A percentile compares a stretch with the other conserved stretches of the same genome.
These are phyloP conservation scores for Anguilla japonica DNA, from an alignment of 2,113 vertebrate genomes.

Conservation along the genomic window DNA sequence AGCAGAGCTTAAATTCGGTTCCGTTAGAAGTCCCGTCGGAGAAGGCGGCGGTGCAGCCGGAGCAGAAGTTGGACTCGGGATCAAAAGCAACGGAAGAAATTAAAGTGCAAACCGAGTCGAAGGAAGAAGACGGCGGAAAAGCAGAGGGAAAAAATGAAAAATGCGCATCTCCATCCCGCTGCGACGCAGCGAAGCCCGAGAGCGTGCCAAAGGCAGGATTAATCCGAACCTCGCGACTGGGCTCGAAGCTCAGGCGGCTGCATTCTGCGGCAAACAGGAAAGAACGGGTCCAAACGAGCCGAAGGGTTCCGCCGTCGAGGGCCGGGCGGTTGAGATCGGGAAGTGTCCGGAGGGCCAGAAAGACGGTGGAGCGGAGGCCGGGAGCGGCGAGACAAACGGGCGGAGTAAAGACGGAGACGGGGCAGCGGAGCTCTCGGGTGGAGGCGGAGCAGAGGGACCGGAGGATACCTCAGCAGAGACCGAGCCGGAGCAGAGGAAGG, in stretches of 20 bases:
- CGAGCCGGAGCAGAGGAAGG: not conserved
- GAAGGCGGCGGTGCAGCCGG: conserved; percentile 19
- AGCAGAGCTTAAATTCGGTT: conserved; percentile 43
- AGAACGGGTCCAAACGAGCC: conserved; percentile 8
- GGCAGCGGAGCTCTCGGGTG: not conserved
- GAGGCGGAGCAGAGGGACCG: not conserved
- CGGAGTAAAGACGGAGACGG: not conserved
- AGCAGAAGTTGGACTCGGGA: not conserved
- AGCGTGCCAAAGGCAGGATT: conserved; percentile 17
- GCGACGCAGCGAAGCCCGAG: conserved; percentile 28
- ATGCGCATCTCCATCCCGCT: not conserved
- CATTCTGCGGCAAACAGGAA: conserved; percentile 32
- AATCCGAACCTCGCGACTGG: conserved; percentile 35
- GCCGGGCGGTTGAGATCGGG: not conserved
- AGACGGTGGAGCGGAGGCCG: not conserved
- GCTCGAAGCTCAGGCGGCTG: conserved; percentile 38
- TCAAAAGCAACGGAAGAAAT: conserved; percentile 21
- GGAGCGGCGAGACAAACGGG: not conserved
- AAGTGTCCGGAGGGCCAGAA: not conserved
- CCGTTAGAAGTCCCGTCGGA: conserved; percentile 10
- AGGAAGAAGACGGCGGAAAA: conserved; percentile 19
- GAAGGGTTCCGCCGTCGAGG: not conserved
- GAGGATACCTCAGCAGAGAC: not conserved
- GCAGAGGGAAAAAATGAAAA: conserved; percentile 15
- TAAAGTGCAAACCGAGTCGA: conserved; percentile 8